Percentiles rank a stretch among this genome's conserved stretches.
Evolutionary conservation across 2,888 invertebrate species (phyloP).

Genomic region (Pilophorus perplexus): DNA sequence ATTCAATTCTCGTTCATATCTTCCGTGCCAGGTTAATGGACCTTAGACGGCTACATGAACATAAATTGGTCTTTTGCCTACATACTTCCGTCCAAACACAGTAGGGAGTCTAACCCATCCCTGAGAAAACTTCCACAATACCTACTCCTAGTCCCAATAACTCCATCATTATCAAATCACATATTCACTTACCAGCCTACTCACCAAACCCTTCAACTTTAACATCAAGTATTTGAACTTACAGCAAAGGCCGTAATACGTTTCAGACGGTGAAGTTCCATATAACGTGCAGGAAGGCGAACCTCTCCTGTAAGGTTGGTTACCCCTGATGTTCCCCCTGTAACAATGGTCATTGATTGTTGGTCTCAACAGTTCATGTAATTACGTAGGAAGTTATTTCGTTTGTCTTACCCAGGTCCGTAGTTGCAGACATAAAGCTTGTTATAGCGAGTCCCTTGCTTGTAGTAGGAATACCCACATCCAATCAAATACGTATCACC

Average conservation of each 20-base stretch:
- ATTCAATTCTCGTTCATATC: too few species aligned
- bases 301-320: constrained; percentile 72
- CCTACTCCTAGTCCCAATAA: too few species aligned
- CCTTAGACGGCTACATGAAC: too few species aligned
- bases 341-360: constrained; percentile 40
- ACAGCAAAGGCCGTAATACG: constrained; percentile 76
- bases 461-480: constrained; percentile 82
- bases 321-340: constrained; percentile 74
- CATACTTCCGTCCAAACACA: too few species aligned
- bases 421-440: constrained; percentile 84
- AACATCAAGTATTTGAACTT: too few species aligned
- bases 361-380: not conserved
- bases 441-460: constrained; percentile 67
- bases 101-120: too few species aligned
- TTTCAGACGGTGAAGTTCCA: constrained; percentile 68
- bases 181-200: too few species aligned
- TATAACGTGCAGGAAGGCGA: constrained; percentile 68
- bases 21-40: too few species aligned
- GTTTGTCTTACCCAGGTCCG: constrained; percentile 71
- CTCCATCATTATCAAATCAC: too few species aligned
- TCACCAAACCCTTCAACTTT: too few species aligned
- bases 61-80: too few species aligned
- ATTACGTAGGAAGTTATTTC: not conserved
- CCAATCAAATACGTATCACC: constrained; percentile 80
- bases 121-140: too few species aligned